These are phyloP conservation scores for Sarcophaga rosellei DNA, from an alignment of 2,888 invertebrate species.

Conservation along the genomic window DNA sequence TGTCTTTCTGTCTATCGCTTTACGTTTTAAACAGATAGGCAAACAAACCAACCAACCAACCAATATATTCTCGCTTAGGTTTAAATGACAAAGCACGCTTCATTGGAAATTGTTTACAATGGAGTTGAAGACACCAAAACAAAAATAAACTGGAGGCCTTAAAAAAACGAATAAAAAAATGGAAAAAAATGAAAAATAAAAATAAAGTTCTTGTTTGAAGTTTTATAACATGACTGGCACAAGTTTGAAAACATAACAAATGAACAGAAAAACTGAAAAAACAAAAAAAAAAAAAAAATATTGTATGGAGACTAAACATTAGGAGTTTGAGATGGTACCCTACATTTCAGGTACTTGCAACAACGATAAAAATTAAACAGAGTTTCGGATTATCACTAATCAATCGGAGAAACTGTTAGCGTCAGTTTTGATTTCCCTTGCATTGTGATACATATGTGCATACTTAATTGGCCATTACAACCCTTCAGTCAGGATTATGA, in stretches of 20 bases:
- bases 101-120: conserved; percentile 67
- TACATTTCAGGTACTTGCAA: neutral
- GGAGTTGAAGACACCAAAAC: conserved; percentile 41
- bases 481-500: too few species aligned
- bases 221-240: conserved; percentile 64
- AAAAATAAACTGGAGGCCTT: neutral
- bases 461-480: too few species aligned
- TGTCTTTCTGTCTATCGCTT: neutral
- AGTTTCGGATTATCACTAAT: too few species aligned
- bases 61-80: conserved; percentile 8
- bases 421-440: too few species aligned
- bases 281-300: conserved; percentile 20
- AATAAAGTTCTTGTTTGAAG: conserved; percentile 48
- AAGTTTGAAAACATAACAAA: conserved; percentile 54
- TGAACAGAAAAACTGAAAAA: conserved; percentile 1
- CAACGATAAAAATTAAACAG: too few species aligned
- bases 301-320: conserved; percentile 47
- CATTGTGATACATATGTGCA: too few species aligned
- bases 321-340: conserved; percentile 39
- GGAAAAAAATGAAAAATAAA: neutral
- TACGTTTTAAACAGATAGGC: neutral
- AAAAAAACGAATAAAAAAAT: too few species aligned
- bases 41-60: neutral
- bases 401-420: too few species aligned
- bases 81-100: conserved; percentile 69